Evolutionary conservation across 2,888 invertebrate species (phyloP), one percentile per base, ranked within the genome.

Genomic region (Hoplodrina ambigua): DNA sequence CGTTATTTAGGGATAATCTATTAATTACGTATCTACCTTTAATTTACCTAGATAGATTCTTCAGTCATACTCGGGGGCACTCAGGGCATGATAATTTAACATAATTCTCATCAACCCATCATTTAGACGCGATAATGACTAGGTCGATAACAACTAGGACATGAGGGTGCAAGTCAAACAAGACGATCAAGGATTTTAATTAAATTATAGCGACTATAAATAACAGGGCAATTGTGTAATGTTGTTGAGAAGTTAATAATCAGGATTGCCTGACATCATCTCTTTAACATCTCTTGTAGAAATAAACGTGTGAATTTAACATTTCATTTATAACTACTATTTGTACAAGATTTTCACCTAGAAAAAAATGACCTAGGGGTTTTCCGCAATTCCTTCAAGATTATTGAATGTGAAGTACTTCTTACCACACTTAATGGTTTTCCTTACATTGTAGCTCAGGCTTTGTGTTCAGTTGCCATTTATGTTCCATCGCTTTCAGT

Each of bases 371-470:
- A 54, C 50, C 15, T 53, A 52, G n/a, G 41, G 30, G 11, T 65
- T 81, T 78, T 72, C 37, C 66, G 20, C 55, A 25, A 64, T 54
- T 46, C 78, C 50, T 72, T 67, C 11, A 60, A 72, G 55, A 78
- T 63, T 52, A 64, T 66, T 65, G 55, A 53, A 66, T 65, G 59
- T 65, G 19, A 56, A 65, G 68, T 69, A 70, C 54, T 64, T 57
- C 19, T 11, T 15, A 60, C 54, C 59, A 72, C 64, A 46, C 46
- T 46, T 17, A 3, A 11, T 46, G 19, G 56, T 86, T 85, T 86
- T 82, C 85, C 84, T 86, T 66, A 72, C 72, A 82, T 80, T 83
- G 71, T 78, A 57, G 19, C 13, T 53, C 58, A 52, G 63, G 37
- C 65, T 57, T 41, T 20, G 33, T 64, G 25, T 72, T 76, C 75